These are phyloP conservation scores for Bacillus rossius DNA, from an alignment of 1,140 invertebrate species.

Conservation along the genomic window DNA sequence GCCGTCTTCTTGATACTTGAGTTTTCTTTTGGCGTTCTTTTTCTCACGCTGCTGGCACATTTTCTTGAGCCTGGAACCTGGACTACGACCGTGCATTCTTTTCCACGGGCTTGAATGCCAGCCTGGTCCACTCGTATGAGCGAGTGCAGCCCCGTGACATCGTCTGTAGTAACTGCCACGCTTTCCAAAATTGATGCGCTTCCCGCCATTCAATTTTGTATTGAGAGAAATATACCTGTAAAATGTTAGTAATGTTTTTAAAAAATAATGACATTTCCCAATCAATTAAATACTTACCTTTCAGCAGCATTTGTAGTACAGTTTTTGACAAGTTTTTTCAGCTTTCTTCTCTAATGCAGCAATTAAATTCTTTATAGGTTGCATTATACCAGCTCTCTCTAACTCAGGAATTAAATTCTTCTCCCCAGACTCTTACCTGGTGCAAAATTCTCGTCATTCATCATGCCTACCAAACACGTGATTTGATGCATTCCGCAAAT, in stretches of 20 bases:
- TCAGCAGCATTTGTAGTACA: background rate
- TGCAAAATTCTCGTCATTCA: background rate
- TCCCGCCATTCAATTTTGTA: too few relatives aligned
- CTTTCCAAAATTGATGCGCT: background rate
- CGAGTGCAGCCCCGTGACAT: background rate
- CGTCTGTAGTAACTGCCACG: background rate
- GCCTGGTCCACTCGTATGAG: background rate
- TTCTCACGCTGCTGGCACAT: background rate
- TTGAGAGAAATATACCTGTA: too few relatives aligned
- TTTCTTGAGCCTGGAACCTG: background rate
- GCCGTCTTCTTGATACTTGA: background rate
- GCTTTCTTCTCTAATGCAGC: background rate
- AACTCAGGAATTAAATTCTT: background rate
- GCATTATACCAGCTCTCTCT: background rate
- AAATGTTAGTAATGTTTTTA: background rate
- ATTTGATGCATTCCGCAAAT: background rate
- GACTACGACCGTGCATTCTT: background rate
- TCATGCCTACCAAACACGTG: background rate
- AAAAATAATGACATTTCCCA: background rate
- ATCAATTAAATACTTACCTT: too few relatives aligned
- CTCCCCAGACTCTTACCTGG: slow-evolving; percentile 1
- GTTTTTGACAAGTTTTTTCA: background rate
- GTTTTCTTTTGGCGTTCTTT: background rate
- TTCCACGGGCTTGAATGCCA: background rate
- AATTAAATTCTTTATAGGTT: background rate